A percentile compares a stretch with the other conserved stretches of the same genome.
phyloP scores from a whole-genome alignment of 2,888 invertebrate species.

The Drosophila prostipennis region DNA sequence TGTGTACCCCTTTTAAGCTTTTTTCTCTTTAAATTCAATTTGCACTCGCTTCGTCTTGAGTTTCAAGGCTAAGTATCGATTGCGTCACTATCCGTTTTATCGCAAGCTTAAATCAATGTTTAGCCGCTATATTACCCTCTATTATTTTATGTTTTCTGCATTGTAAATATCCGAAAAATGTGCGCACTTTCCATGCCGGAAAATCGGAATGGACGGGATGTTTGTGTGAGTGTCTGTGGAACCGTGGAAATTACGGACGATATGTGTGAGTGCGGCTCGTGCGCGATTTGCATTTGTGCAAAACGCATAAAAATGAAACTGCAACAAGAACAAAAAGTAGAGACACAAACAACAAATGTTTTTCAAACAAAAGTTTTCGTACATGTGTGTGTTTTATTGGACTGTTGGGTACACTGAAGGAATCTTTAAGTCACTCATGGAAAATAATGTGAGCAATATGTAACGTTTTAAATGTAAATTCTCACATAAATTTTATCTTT shows the following conservation, averaged over 20 bases:
- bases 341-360: slow-evolving; percentile 26
- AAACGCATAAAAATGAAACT: slow-evolving; percentile 51
- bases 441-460: too few species aligned
- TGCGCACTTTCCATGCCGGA: slow-evolving; percentile 15
- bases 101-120: slow-evolving; percentile 16
- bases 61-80: slow-evolving; percentile 18
- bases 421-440: not conserved
- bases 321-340: slow-evolving; percentile 27
- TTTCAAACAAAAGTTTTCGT: slow-evolving; percentile 37
- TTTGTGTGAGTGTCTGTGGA: slow-evolving; percentile 5
- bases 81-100: slow-evolving; percentile 8
- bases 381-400: not conserved
- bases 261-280: slow-evolving; percentile 15
- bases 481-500: too few species aligned
- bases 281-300: slow-evolving; percentile 50
- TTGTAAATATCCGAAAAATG: slow-evolving; percentile 22
- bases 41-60: not conserved
- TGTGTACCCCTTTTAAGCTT: too few species aligned
- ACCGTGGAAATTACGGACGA: slow-evolving; percentile 28
- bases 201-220: slow-evolving; percentile 51
- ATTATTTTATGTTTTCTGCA: slow-evolving; percentile 7
- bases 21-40: too few species aligned
- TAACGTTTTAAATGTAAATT: too few species aligned
- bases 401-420: slow-evolving; percentile 2
- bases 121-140: slow-evolving; percentile 2